Base-by-base conservation (phyloP, 2,113 vertebrate genomes). In the Lagopus muta region DNA sequence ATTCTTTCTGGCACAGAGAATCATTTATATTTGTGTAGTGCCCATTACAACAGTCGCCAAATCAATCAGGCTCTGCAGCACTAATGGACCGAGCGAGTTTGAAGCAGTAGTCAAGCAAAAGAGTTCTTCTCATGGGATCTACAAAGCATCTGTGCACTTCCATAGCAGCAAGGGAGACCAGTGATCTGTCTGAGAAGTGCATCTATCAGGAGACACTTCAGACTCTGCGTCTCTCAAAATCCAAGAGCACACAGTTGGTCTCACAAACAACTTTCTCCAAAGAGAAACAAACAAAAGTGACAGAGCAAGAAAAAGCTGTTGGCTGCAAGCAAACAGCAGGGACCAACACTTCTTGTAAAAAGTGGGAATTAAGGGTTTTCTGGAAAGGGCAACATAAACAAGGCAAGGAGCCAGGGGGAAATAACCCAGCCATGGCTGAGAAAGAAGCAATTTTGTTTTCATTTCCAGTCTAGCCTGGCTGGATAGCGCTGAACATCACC, bases 71-170 rank as follows among this genome's bases (percentile, higher is more conserved):
- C 65, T 93, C 76, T 83, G 24, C 55, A 92, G 48, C 6, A 2
- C 78, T 94, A 92, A 91, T 13, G 67, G 88, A 88, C 27, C 57
- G 42, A 21, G 48, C 30, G 86, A 90, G 43, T 80, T 90, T 81
- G 77, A 90, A 89, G 60, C 43, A 76, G 57, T 8, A 85, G 81
- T 69, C 47, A 91, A 88, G 65, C 48, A 52, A 86, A 73, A 77
- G 52, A 40, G 27, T 11, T 77, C 72, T 72, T 52, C 81, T 60
- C 86, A 38, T 69, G 79, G 52, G 69, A 92, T 75, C 47, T 81
- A 72, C 72, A 71, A 27, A 82, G 47, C 38, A 77, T 66, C 75
- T 76, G 19, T 47, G 67, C 54, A 40, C 64, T 79, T 79, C 52
- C 73, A 72, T 3, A 79, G n/a, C 1, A 6, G 64, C 76, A 57